Evolutionary conservation across 92 coral and sea anemone genomes (phyloP), one percentile per base, ranked within the genome.

Genomic region (Zoanthus gigantus): DNA sequence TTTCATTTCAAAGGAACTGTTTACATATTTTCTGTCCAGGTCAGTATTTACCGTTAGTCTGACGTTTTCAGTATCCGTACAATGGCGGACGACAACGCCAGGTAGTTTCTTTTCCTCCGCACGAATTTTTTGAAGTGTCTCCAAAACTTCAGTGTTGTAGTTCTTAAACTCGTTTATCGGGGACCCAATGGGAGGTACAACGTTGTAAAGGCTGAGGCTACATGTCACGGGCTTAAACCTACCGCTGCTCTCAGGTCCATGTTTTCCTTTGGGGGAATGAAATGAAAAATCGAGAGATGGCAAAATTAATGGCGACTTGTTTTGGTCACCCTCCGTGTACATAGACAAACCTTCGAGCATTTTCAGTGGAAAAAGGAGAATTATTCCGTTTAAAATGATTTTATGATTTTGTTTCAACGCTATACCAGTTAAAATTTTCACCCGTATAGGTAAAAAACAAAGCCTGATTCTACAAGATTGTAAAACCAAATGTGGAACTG

Each of bases 141-240:
- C 79, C 79, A 44, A 75, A 30, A 75, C 60, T 18, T 75, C 79
- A 9, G 54, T 18, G 28, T 63, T 75, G 42, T 75, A 53, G 60
- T 75, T 75, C 17, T 75, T 75, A 18, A 75, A 75, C 34, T 48
- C 79, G 60, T 75, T 11, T 3, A 75, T 75, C 16, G 79, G 42
- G 5, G 79, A 37, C 2, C 79, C 79, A 75, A 75, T 75, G 4
- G 61, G 79, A 8, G 79, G 79, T 6, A 75, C 18, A 30, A 75
- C 60, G 17, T 53, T 48, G 17, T 75, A 75, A 3, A 60, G 79
- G 60, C 46, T 75, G 34, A 75, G 79, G 13, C 34, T 75, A 10
- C 69, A 17, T 63, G 61, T 30, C 61, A 15, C 47, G 9, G 58
- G 79, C 56, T 75, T 75, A 48, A 75, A 75, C 17, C 30, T 53